Evolutionary conservation across 2,888 invertebrate genomes (phyloP), one percentile per base, ranked within the genome.

Genomic region (Apocheima hispidaria): DNA sequence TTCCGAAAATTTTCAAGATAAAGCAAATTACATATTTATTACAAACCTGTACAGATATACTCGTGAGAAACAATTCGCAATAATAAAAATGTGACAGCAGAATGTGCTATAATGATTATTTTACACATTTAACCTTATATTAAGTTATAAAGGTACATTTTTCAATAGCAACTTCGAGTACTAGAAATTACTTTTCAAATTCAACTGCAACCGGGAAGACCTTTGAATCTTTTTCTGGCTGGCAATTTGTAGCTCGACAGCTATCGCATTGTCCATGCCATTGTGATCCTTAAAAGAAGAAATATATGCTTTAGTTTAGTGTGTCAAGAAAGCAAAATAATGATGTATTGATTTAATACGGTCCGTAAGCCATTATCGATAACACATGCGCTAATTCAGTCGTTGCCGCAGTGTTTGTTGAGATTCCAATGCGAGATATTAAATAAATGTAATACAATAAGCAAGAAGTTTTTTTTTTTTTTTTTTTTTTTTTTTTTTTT

Each of bases 341-440:
- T 77, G 77, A 75, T 70, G 73, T 75, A 78, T 75, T 71, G 78
- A 77, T 81, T 83, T 80, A 81, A 81, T 81, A 74, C 83, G 81
- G 83, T 80, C 78, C 76, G 78, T 85, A 78, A 88, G 56, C 59
- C 49, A 69, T 90, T 90, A 90, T 82, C 82, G 83, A 90, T 90
- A 81, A 82, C 86, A 85, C 82, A 88, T 87, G 89, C 88, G 83
- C 86, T 87, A 84, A 88, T 88, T 88, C 84, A 79, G 79, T 81
- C 81, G 82, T 80, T 26, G 55, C 53, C 38, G 44, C 61, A 58
- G 57, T 48, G 52, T 61, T 58, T 61, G 55, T 20, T 21, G 40
- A 60, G 63, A 67, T 66, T 70, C 60, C 61, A 6, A 60, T 48
- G 50, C 2, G n/a, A 33, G 5, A 33, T 33, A 33, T 33, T 30